Conservation (phyloP, 2,888 invertebrate genomes). For the Brassicogethes aeneus region DNA sequence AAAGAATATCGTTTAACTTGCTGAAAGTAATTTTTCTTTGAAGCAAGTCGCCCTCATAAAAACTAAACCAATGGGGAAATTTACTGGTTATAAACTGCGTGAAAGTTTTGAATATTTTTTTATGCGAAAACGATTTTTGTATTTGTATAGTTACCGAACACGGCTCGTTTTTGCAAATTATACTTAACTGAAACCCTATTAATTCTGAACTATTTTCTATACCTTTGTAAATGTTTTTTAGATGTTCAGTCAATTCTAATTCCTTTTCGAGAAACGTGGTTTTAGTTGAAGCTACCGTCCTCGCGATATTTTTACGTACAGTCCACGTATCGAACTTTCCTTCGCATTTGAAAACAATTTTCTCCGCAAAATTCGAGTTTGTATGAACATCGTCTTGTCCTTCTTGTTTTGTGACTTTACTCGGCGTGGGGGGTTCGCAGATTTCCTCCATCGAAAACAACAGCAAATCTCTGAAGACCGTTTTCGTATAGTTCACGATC, state of each 20-base stretch:
- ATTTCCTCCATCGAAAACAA: slow-evolving; percentile 21
- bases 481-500: slow-evolving; percentile 15
- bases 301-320: no score
- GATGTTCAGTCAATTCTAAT: no score
- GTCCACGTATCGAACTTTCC: not conserved
- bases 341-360: not conserved
- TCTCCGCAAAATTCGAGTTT: not conserved
- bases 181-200: no score
- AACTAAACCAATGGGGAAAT: not conserved
- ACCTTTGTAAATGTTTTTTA: no score
- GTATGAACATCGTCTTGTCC: not conserved
- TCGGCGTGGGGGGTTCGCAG: no score
- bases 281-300: no score
- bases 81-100: not conserved
- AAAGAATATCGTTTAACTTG: no score
- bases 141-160: not conserved
- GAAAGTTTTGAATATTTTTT: not conserved
- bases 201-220: no score
- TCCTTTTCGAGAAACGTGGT: no score
- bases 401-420: not conserved
- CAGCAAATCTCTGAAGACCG: slow-evolving; percentile 17
- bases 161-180: not conserved
- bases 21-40: no score
- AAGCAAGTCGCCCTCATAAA: no score
- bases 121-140: not conserved